These are phyloP conservation scores for Tenualosa ilisha DNA, from an alignment of 2,797 vertebrate species.

Conservation along the genomic window DNA sequence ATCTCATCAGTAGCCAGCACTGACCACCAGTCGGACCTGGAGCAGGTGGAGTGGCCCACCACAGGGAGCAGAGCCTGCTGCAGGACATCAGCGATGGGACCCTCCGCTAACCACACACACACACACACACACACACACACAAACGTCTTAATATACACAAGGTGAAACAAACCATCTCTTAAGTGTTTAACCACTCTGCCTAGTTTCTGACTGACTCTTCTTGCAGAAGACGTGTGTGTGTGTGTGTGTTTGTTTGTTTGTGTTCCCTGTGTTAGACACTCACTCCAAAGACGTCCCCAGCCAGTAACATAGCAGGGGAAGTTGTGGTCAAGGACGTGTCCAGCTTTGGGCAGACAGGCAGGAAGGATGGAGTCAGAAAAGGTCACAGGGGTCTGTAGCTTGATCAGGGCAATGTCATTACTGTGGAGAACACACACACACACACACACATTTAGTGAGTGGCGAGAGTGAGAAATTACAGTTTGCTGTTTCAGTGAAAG, in stretches of 20 bases:
- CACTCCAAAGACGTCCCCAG: conserved; percentile 53
- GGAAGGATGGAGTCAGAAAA: conserved; percentile 72
- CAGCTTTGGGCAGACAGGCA: conserved; percentile 75
- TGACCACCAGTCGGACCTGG: conserved; percentile 78
- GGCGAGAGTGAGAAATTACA: no score
- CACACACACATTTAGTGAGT: background rate
- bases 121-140: background rate
- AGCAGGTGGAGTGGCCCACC: conserved; percentile 74
- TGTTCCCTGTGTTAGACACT: conserved; percentile 18
- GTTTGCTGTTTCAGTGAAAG: no score
- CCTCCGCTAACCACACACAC: conserved; percentile 67
- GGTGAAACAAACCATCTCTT: no score
- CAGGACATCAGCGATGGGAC: conserved; percentile 77
- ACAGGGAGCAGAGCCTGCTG: conserved; percentile 71
- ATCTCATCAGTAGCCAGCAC: conserved; percentile 69
- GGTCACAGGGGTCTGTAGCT: conserved; percentile 74
- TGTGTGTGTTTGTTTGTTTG: background rate
- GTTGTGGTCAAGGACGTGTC: conserved; percentile 36
- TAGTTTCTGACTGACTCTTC: no score
- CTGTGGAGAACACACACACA: conserved; percentile 48
- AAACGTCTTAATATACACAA: background rate
- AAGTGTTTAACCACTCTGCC: no score
- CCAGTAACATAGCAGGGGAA: conserved; percentile 48
- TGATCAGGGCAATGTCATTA: conserved; percentile 89
- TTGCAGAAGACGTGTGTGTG: background rate